phyloP scores from a whole-genome alignment of 2,113 vertebrate genomes.

The Antigone vipio region DNA sequence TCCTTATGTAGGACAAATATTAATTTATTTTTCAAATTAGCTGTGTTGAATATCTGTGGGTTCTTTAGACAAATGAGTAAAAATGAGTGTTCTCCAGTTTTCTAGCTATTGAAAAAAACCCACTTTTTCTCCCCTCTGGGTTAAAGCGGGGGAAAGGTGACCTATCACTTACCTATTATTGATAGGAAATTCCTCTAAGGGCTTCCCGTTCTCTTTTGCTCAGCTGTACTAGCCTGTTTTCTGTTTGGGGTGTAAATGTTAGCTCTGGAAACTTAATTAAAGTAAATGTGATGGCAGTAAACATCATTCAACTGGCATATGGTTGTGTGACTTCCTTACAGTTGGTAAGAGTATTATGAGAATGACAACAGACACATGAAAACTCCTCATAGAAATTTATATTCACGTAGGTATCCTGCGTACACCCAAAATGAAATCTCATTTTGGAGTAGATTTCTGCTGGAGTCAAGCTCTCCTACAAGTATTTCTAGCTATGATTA shows the following conservation, averaged over 20 bases:
- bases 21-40: not conserved
- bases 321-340: not conserved
- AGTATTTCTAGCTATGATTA: not conserved
- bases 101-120: not conserved
- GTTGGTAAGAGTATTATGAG: not conserved
- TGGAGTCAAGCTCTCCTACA: not conserved
- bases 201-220: not conserved
- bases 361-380: not conserved
- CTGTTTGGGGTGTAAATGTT: not conserved
- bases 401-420: not conserved
- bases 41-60: not conserved
- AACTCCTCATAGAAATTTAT: not conserved
- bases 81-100: not conserved
- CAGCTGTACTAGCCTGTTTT: not conserved
- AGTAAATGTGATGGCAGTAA: not conserved
- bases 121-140: not conserved
- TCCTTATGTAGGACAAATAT: not conserved
- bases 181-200: not conserved
- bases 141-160: not conserved
- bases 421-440: not conserved
- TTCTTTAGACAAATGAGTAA: not conserved
- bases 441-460: not conserved
- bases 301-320: not conserved
- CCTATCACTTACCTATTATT: not conserved
- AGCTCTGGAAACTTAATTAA: not conserved